These are phyloP conservation scores for Aphodius sticticus DNA, from an alignment of 2,888 invertebrate genomes.

Conservation along the genomic window DNA sequence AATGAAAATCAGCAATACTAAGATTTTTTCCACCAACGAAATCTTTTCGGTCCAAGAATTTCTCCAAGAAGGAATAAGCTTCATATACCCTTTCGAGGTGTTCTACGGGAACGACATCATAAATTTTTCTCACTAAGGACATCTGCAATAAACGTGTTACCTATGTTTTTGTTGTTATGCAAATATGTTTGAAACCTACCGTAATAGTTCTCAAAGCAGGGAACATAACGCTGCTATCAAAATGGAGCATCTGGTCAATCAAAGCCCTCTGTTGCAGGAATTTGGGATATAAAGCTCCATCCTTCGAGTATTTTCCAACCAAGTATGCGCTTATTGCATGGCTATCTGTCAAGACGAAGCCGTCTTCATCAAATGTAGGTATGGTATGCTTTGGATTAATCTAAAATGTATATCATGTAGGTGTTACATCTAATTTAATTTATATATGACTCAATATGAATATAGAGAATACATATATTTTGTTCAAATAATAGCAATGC, in stretches of 20 bases:
- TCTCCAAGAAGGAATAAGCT: constrained; percentile 61
- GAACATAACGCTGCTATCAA: constrained; percentile 64
- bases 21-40: constrained; percentile 62
- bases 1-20: constrained; percentile 48
- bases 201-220: constrained; percentile 58
- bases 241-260: constrained; percentile 65
- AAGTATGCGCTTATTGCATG: constrained; percentile 64
- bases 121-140: constrained; percentile 49
- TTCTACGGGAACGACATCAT: constrained; percentile 31
- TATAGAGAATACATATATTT: too few species aligned
- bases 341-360: constrained; percentile 61
- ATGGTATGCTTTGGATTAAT: constrained; percentile 66
- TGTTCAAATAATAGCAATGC: constrained; percentile 26
- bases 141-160: constrained; percentile 55
- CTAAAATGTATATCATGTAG: too few species aligned
- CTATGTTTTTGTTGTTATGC: not conserved
- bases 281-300: constrained; percentile 65
- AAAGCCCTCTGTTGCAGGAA: constrained; percentile 62
- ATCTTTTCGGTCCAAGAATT: constrained; percentile 59
- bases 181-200: constrained; percentile 57
- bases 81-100: constrained; percentile 46
- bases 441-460: too few species aligned
- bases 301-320: constrained; percentile 63
- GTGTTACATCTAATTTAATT: too few species aligned
- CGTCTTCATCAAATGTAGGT: constrained; percentile 66